These are phyloP conservation scores for Heliconius congener DNA, from an alignment of 1,140 invertebrate genomes.

Conservation along the genomic window DNA sequence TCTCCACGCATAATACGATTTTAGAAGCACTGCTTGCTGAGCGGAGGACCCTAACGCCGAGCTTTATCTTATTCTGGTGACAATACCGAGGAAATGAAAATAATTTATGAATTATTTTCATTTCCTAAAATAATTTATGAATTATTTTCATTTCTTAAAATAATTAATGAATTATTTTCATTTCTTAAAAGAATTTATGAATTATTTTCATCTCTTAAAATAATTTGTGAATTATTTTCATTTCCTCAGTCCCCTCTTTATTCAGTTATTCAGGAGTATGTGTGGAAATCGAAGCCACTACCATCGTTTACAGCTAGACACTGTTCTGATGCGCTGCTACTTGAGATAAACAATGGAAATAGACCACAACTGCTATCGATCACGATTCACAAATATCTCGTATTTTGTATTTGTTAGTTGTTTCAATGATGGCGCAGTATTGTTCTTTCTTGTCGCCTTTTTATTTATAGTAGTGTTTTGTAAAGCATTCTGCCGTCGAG, in stretches of 20 bases:
- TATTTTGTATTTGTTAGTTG: not conserved
- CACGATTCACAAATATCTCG: conserved; percentile 10
- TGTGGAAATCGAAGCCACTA: not conserved
- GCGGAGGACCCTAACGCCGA: no score
- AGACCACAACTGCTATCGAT: not conserved
- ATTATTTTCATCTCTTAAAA: not conserved
- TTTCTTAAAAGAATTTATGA: not conserved
- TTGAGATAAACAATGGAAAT: not conserved
- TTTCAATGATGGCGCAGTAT: conserved; percentile 6
- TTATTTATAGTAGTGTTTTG: not conserved
- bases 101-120: not conserved
- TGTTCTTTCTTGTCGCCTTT: not conserved
- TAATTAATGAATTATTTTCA: no score
- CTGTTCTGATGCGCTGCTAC: no score
- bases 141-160: not conserved
- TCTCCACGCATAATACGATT: no score
- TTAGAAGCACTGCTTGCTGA: no score
- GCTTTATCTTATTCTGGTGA: not conserved
- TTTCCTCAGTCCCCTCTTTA: no score
- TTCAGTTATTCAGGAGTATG: no score
- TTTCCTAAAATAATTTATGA: not conserved
- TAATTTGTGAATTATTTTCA: no score
- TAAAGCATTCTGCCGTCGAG: not conserved
- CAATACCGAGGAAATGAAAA: not conserved
- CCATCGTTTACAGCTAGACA: no score